These are phyloP conservation scores for Diarsia rubi DNA, from an alignment of 2,888 invertebrate genomes.

Conservation along the genomic window DNA sequence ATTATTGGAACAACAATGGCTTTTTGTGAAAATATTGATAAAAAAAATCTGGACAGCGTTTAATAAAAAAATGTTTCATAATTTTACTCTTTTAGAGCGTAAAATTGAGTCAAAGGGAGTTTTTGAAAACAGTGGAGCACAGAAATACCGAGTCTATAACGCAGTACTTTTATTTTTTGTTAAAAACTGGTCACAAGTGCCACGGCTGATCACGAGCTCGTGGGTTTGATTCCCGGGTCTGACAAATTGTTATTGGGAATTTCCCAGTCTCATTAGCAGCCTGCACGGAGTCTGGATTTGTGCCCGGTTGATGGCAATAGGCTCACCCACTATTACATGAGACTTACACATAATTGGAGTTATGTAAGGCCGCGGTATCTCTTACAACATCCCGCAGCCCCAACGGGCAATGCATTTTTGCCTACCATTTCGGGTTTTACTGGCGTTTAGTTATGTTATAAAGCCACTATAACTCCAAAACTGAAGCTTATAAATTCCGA, in stretches of 20 bases:
- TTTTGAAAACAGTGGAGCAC: background rate
- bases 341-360: too few species aligned
- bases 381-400: too few species aligned
- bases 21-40: slow-evolving; percentile 39
- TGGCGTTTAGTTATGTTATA: background rate
- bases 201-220: too few species aligned
- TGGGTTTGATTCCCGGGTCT: too few species aligned
- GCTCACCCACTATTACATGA: too few species aligned
- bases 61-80: slow-evolving; percentile 37
- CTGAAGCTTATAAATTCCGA: slow-evolving; percentile 52
- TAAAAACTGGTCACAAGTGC: background rate
- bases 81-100: background rate
- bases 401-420: too few species aligned
- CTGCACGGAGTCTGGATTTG: too few species aligned
- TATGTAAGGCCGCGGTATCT: too few species aligned
- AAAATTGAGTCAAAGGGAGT: background rate
- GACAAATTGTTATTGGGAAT: too few species aligned
- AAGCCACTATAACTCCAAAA: slow-evolving; percentile 30
- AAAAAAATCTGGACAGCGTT: slow-evolving; percentile 18
- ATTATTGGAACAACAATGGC: slow-evolving; percentile 41
- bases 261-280: too few species aligned
- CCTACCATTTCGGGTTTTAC: too few species aligned
- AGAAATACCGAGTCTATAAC: background rate
- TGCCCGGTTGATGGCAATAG: too few species aligned
- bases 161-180: slow-evolving; percentile 15